Percentiles rank a stretch among this genome's conserved stretches.
Conservation (phyloP, 2,888 invertebrate species). For the Ethmia dodecea region DNA sequence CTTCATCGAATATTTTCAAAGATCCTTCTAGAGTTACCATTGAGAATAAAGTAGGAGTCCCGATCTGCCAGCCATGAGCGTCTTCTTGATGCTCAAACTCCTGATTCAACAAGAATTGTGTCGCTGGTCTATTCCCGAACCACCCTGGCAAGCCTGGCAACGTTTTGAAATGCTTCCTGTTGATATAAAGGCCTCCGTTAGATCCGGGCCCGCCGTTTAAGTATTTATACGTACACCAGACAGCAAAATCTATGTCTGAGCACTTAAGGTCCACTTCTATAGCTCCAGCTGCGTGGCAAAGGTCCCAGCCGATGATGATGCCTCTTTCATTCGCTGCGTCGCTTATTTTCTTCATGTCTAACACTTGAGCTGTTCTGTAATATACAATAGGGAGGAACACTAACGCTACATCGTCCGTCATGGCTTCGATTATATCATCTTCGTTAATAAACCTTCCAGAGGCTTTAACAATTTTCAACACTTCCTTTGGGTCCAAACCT, state of each 20-base stretch:
- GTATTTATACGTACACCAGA: conserved; percentile 68
- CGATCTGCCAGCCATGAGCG: conserved; percentile 58
- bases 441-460: conserved; percentile 42
- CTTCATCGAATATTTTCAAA: conserved; percentile 46
- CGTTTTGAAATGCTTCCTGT: conserved; percentile 46
- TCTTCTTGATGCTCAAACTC: conserved; percentile 54
- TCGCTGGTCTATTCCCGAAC: conserved; percentile 51
- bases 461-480: conserved; percentile 51
- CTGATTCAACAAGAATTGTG: conserved; percentile 48
- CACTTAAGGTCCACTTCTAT: conserved; percentile 48
- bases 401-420: conserved; percentile 54
- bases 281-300: conserved; percentile 53
- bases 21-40: conserved; percentile 58
- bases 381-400: conserved; percentile 48
- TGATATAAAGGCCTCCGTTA: conserved; percentile 47
- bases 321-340: conserved; percentile 42
- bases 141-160: conserved; percentile 55
- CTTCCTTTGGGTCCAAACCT: conserved; percentile 46
- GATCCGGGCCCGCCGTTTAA: conserved; percentile 62
- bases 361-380: conserved; percentile 52
- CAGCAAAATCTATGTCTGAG: conserved; percentile 55
- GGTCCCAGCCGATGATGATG: conserved; percentile 59
- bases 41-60: conserved; percentile 46
- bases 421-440: conserved; percentile 49
- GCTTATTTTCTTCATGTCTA: conserved; percentile 53